A percentile compares a stretch with the other conserved stretches of the same genome.
Conservation (phyloP, 1,140 invertebrate species). For the Acyrthosiphon pisum region DNA sequence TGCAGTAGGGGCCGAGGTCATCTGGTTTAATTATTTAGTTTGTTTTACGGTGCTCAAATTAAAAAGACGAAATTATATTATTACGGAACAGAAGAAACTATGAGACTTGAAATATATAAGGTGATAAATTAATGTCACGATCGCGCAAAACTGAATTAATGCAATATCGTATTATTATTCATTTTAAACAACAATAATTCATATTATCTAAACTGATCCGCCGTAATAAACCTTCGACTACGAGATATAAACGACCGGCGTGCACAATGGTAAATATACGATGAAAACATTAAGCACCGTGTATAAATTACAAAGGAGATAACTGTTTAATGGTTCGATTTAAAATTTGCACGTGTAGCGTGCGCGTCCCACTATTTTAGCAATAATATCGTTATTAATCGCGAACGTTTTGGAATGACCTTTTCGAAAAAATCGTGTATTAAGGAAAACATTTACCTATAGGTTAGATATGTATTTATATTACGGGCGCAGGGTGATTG, state of each 20-base stretch:
- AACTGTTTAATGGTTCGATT: too few relatives aligned
- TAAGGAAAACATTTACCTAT: too few relatives aligned
- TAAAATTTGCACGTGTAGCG: too few relatives aligned
- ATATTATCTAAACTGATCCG: not conserved
- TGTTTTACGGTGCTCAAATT: not conserved
- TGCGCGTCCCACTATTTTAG: too few relatives aligned
- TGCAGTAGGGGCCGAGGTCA: not conserved
- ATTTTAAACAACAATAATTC: not conserved
- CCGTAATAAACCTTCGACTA: not conserved
- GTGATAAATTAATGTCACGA: not conserved
- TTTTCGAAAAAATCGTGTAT: too few relatives aligned
- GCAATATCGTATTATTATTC: not conserved
- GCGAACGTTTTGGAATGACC: too few relatives aligned
- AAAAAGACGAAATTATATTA: not conserved
- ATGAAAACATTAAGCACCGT: not conserved
- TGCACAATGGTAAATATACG: not conserved
- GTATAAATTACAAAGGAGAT: not conserved
- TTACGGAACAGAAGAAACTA: not conserved
- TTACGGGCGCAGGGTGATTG: too few relatives aligned
- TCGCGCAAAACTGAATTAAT: not conserved
- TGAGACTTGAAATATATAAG: not conserved
- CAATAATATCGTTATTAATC: too few relatives aligned
- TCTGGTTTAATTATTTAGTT: not conserved
- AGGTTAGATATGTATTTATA: too few relatives aligned
- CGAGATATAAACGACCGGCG: not conserved